A percentile compares a stretch with the other conserved stretches of the same genome.
Conservation (phyloP, 2,113 vertebrate species). For the Charadrius vociferus region DNA sequence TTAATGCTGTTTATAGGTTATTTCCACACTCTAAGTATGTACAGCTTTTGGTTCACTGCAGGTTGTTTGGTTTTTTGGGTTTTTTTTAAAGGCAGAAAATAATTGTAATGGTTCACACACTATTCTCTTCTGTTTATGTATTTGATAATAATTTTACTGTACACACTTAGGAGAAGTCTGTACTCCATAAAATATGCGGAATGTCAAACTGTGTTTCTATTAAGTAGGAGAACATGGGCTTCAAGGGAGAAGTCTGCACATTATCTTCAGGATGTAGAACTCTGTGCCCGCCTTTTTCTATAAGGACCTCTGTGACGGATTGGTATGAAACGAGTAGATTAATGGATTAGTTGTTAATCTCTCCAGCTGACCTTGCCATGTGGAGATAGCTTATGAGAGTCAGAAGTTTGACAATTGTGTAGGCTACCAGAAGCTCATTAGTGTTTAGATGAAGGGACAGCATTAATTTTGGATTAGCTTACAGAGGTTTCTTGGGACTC, state of each 20-base stretch:
- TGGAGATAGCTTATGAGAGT: background rate
- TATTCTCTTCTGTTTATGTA: background rate
- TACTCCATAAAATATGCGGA: background rate
- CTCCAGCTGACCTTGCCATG: background rate
- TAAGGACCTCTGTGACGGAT: background rate
- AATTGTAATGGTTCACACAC: background rate
- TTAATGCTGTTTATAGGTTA: background rate
- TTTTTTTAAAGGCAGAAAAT: background rate
- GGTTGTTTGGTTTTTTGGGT: rapidly evolving
- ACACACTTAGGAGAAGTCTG: background rate
- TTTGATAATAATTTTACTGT: background rate
- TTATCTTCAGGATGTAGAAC: background rate
- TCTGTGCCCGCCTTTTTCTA: rapidly evolving
- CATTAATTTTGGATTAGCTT: background rate
- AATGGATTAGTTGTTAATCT: background rate
- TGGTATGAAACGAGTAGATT: background rate
- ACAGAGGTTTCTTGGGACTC: background rate
- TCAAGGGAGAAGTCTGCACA: background rate
- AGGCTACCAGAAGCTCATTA: background rate
- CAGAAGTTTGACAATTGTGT: background rate
- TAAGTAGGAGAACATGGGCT: background rate
- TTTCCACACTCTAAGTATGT: background rate
- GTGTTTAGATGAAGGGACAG: background rate
- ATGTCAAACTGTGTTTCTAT: background rate
- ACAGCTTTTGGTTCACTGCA: background rate